phyloP scores from a whole-genome alignment of 2,113 vertebrate genomes.

The Amphiprion percula region DNA sequence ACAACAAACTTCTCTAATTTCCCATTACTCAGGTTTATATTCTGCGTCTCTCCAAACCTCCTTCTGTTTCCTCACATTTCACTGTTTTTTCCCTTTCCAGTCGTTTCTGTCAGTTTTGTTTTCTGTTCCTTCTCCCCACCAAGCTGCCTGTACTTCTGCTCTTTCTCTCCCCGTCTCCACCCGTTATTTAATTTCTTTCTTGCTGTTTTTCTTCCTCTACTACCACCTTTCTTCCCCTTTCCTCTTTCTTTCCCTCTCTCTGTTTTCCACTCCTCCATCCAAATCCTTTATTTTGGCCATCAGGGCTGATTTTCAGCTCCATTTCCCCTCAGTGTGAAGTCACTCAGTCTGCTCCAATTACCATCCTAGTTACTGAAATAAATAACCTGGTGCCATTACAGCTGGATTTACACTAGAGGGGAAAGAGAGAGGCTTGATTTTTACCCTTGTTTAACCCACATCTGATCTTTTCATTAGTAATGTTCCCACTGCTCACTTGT shows the following conservation, averaged over 20 bases:
- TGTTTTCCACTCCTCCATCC: slow-evolving; percentile 75
- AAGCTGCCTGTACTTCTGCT: slow-evolving; percentile 2
- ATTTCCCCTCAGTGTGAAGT: slow-evolving; percentile 82
- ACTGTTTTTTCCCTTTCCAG: slow-evolving; percentile 29
- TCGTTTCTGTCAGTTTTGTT: slow-evolving; percentile 34
- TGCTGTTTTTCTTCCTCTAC: slow-evolving; percentile 45
- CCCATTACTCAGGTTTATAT: slow-evolving; percentile 62
- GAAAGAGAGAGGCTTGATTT: slow-evolving; percentile 41
- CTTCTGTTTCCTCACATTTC: slow-evolving; percentile 40
- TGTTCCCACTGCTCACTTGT: slow-evolving; percentile 32
- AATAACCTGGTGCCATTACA: slow-evolving; percentile 72
- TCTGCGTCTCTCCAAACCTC: slow-evolving; percentile 33
- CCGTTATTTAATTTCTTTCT: slow-evolving; percentile 38
- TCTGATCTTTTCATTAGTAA: slow-evolving; percentile 66
- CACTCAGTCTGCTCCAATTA: slow-evolving; percentile 80
- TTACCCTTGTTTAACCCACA: slow-evolving; percentile 62
- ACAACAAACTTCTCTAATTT: slow-evolving; percentile 72
- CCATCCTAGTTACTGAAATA: slow-evolving; percentile 77
- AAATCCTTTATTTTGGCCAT: slow-evolving; percentile 83
- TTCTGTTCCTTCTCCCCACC: slow-evolving; percentile 26
- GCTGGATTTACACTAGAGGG: slow-evolving; percentile 68
- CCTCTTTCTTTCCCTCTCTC: slow-evolving; percentile 37
- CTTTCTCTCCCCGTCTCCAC: slow-evolving; percentile 20
- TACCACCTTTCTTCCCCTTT: slow-evolving; percentile 44
- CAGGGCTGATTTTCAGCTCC: slow-evolving; percentile 79